Evolutionary conservation across 1,140 invertebrate species (phyloP).

Genomic region (Drosophila repletoides): DNA sequence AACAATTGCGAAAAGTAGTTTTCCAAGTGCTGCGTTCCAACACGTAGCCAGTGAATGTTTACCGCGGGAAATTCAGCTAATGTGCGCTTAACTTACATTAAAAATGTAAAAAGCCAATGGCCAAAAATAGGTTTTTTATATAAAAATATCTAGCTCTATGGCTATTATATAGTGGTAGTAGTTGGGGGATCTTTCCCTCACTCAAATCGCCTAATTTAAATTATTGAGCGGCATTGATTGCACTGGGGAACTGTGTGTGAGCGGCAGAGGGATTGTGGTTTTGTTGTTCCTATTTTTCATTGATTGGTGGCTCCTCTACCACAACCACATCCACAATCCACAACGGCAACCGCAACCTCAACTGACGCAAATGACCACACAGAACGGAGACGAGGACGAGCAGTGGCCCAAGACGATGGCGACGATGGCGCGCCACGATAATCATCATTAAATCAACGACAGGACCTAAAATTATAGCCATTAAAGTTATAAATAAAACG

Average conservation of each 20-base stretch:
- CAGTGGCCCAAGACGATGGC: conserved; percentile 13
- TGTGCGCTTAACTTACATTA: conserved; percentile 42
- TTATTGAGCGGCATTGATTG: conserved; percentile 74
- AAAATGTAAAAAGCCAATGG: conserved; percentile 46
- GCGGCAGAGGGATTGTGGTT: conserved; percentile 1
- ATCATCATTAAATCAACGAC: conserved; percentile 77
- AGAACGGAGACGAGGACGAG: conserved; percentile 1
- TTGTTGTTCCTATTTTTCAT: conserved; percentile 1
- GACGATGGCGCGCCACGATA: conserved; percentile 50
- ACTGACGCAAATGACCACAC: conserved; percentile 64
- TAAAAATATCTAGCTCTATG: neutral
- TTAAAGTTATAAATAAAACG: conserved; percentile 77
- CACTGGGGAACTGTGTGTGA: neutral
- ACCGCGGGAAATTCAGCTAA: conserved; percentile 69
- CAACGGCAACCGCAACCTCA: conserved; percentile 13
- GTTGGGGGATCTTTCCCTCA: no score
- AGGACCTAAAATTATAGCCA: conserved; percentile 74
- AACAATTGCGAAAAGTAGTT: conserved; percentile 80
- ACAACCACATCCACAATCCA: no score
- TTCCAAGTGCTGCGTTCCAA: conserved; percentile 51
- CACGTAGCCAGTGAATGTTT: conserved; percentile 65
- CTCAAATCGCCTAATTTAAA: conserved; percentile 55
- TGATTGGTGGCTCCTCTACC: conserved; percentile 7
- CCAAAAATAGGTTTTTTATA: conserved; percentile 39
- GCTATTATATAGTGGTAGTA: neutral